phyloP scores from a whole-genome alignment of 2,113 vertebrate species.

The Synchiropus splendidus region DNA sequence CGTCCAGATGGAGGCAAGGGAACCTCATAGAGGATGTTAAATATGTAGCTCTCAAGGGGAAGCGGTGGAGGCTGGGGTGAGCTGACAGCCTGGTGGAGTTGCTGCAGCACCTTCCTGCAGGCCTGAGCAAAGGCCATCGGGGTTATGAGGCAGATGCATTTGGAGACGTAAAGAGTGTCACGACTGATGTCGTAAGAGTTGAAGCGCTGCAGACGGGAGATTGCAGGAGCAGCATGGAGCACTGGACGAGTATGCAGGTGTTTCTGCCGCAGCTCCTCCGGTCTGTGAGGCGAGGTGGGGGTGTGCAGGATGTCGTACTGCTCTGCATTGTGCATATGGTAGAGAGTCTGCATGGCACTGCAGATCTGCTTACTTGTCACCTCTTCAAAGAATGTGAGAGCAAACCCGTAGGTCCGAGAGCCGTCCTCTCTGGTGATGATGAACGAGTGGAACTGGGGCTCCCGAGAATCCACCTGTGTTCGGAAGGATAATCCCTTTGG shows the following conservation, averaged over 20 bases:
- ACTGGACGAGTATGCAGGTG: conserved; percentile 53
- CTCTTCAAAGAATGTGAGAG: conserved; percentile 97
- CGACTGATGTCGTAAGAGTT: conserved; percentile 97
- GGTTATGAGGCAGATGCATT: conserved; percentile 94
- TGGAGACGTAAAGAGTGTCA: conserved; percentile 93
- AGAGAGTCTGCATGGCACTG: conserved; percentile 98
- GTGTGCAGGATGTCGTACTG: conserved; percentile 84
- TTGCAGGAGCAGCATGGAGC: conserved; percentile 73
- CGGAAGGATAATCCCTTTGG: conserved; percentile 95
- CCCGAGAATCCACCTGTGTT: conserved; percentile 83
- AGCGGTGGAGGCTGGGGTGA: conserved; percentile 88
- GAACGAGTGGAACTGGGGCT: conserved; percentile 94
- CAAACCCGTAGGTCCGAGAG: conserved; percentile 93
- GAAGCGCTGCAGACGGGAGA: conserved; percentile 89
- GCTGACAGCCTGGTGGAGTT: conserved; percentile 88
- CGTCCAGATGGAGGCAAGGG: conserved; percentile 88
- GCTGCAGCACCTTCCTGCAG: conserved; percentile 83
- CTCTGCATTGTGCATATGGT: conserved; percentile 98
- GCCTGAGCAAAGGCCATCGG: conserved; percentile 96
- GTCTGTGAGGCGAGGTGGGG: conserved; percentile 50
- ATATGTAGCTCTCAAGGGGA: conserved; percentile 96
- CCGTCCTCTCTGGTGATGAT: conserved; percentile 98
- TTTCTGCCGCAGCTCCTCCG: conserved; percentile 37
- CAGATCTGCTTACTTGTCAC: conserved; percentile 99
- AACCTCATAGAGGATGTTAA: conserved; percentile 95